Base-by-base conservation (phyloP, 2,113 vertebrate genomes). In the Tyto alba region DNA sequence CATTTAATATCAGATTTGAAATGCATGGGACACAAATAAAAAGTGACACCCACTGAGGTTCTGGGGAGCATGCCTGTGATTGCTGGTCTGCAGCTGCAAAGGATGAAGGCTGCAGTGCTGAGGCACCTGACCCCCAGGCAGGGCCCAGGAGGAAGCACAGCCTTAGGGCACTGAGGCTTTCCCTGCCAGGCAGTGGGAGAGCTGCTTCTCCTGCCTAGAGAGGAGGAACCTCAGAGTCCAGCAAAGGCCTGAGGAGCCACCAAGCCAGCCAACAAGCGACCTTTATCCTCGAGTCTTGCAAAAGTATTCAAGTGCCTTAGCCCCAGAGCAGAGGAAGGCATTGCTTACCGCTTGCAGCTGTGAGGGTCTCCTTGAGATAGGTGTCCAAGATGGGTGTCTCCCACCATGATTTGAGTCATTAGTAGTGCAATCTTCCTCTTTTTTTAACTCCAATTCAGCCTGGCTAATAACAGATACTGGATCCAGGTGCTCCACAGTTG, bases 21-120 rank as follows among this genome's bases (percentile, higher is more conserved):
- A 85, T 38, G 63, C n/a, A 1, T 7, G 8, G 19, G 73, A 43
- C 76, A 53, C 43, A 63, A 69, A 56, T 26, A 75, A 69, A 78
- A 89, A 22, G 47, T 34, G 56, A 52, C 68, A 45, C 19, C n/a
- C 6, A 1, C 17, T 34, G 69, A 75, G 40, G 73, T 60, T 25
- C 43, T 45, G 82, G 30, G 40, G 30, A 83, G 63, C 6, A 14
- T 69, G 63, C 25, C 34, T 9, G 16, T 48, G 53, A 23, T 15
- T 0, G 0, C 40, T 2, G 3, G 21, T 12, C 53, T 56, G 53
- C 29, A 60, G 77, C 53, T 12, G 45, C 30, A 25, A 11, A 36
- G 26, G 66, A 38, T 50, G 84, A 63, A 78, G 86, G 15, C 23
- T 63, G 83, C 68, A 36, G 9, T 43, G 74, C 71, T 63, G 62